Conservation (phyloP, 2,888 invertebrate species). For the Drosophila kanekoi region DNA sequence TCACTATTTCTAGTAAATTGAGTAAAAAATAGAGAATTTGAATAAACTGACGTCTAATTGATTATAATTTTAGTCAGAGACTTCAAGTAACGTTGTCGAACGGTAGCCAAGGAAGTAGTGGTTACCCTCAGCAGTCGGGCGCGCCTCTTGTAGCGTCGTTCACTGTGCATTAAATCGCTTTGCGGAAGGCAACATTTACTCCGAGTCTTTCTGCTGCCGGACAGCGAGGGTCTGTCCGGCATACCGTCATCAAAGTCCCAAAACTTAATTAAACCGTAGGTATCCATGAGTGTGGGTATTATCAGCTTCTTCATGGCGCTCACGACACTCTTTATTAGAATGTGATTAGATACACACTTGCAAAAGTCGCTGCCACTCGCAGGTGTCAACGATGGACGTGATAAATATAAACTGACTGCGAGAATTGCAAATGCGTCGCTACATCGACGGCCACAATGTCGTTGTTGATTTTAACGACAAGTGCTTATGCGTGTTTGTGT, state of each 20-base stretch:
- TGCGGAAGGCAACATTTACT: constrained; percentile 15
- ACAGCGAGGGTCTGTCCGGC: constrained; percentile 41
- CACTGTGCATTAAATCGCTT: constrained; percentile 46
- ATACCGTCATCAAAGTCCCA: constrained; percentile 80
- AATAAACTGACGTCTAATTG: background rate
- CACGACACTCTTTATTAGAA: background rate
- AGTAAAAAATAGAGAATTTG: constrained; percentile 4
- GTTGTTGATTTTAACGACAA: constrained; percentile 25
- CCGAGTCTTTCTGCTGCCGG: background rate
- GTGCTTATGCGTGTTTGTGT: constrained; percentile 31
- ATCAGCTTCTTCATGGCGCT: constrained; percentile 79
- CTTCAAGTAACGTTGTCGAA: background rate
- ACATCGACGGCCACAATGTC: constrained; percentile 13
- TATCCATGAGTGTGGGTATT: constrained; percentile 79
- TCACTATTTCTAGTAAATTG: constrained; percentile 5
- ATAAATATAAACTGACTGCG: constrained; percentile 81
- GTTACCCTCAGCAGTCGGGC: constrained; percentile 58
- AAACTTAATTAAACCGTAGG: constrained; percentile 80
- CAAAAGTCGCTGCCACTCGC: constrained; percentile 33
- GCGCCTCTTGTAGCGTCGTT: constrained; percentile 55
- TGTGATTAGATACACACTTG: constrained; percentile 2
- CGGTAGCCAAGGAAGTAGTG: background rate
- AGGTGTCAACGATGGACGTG: constrained; percentile 78
- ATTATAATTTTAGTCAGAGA: constrained; percentile 8
- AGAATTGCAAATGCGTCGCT: constrained; percentile 47